A percentile compares a stretch with the other conserved stretches of the same genome.
These are phyloP conservation scores for Macaria liturata DNA, from an alignment of 2,888 invertebrate genomes.

Conservation along the genomic window DNA sequence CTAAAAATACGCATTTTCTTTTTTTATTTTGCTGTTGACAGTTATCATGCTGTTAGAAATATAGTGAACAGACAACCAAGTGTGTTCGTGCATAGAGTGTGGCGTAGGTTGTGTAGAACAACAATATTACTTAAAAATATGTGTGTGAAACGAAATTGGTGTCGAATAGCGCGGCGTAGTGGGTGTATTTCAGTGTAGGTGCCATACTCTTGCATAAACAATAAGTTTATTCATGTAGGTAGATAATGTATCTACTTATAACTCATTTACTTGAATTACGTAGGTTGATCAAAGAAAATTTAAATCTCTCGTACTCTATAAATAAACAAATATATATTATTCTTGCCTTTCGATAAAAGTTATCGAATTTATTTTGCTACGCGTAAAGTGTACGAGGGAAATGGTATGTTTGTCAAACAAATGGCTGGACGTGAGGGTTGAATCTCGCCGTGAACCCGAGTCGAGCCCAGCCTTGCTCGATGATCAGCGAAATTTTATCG, in stretches of 20 bases:
- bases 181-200: too few relatives aligned
- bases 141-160: too few relatives aligned
- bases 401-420: constrained; percentile 17
- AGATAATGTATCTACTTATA: too few relatives aligned
- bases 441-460: constrained; percentile 4
- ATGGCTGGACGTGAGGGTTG: constrained; percentile 12
- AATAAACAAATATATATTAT: too few relatives aligned
- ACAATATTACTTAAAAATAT: too few relatives aligned
- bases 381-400: constrained; percentile 4
- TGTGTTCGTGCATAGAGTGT: background rate
- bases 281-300: too few relatives aligned
- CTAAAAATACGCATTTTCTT: constrained; percentile 32
- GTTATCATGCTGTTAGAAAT: constrained; percentile 3
- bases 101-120: too few relatives aligned
- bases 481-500: constrained; percentile 20
- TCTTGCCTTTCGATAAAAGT: background rate
- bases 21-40: constrained; percentile 2
- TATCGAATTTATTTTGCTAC: background rate
- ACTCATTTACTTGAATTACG: too few relatives aligned
- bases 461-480: constrained; percentile 3
- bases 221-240: too few relatives aligned
- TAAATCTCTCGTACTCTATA: too few relatives aligned
- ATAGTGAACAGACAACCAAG: background rate
- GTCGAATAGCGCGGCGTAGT: too few relatives aligned
- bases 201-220: too few relatives aligned